These are phyloP conservation scores for Myotis findleyi DNA, from an alignment of 2,797 vertebrate species.

Conservation along the genomic window DNA sequence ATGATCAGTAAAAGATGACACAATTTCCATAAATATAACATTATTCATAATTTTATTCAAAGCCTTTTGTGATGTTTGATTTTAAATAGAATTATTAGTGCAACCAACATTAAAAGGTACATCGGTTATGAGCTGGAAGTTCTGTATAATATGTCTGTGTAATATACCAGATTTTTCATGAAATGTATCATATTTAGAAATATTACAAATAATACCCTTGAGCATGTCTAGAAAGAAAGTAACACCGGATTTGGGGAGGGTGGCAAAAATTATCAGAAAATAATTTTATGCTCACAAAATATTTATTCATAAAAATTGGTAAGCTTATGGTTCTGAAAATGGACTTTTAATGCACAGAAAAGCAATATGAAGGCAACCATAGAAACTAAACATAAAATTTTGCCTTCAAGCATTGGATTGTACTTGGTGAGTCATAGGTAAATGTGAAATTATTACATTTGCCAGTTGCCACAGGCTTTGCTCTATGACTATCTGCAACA, in stretches of 20 bases:
- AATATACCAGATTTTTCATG: slow-evolving; percentile 51
- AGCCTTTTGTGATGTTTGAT: not conserved
- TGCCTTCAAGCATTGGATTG: slow-evolving; percentile 60
- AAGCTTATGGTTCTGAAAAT: slow-evolving; percentile 63
- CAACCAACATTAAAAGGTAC: not conserved
- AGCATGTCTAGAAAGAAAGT: slow-evolving; percentile 30
- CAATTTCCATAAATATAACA: not conserved
- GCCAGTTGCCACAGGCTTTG: slow-evolving; percentile 41
- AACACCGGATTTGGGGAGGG: not conserved
- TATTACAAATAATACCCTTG: slow-evolving; percentile 47
- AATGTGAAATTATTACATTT: slow-evolving; percentile 57
- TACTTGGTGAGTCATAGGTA: slow-evolving; percentile 33
- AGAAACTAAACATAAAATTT: slow-evolving; percentile 61
- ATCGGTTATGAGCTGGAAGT: not conserved
- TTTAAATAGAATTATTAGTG: slow-evolving; percentile 27
- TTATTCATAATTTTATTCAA: slow-evolving; percentile 27
- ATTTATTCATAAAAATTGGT: slow-evolving; percentile 67
- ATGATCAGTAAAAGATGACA: not conserved
- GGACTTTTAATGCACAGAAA: slow-evolving; percentile 62
- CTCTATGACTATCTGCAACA: slow-evolving; percentile 3
- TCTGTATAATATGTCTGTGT: not conserved
- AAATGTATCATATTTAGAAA: slow-evolving; percentile 50
- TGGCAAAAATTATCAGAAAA: slow-evolving; percentile 47
- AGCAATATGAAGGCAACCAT: slow-evolving; percentile 54
- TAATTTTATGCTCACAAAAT: slow-evolving; percentile 50